phyloP scores from a whole-genome alignment of 1,140 invertebrate genomes.

The Pseudoatta argentina region DNA sequence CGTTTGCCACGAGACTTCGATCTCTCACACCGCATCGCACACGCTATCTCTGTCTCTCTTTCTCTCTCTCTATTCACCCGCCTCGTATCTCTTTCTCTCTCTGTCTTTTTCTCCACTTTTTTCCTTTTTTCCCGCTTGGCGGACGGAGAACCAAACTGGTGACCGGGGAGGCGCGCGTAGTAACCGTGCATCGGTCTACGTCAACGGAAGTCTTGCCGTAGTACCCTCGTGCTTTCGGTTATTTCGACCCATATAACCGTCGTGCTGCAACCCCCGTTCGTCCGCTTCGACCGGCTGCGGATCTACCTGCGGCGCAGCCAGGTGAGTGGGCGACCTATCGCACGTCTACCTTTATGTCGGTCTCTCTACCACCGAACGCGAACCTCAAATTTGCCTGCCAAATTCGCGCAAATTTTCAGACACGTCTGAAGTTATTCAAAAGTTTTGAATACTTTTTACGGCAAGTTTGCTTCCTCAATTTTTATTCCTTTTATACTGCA shows the following conservation, averaged over 20 bases:
- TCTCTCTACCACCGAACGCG: background rate
- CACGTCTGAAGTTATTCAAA: constrained; percentile 11
- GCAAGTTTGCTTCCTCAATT: background rate
- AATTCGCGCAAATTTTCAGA: background rate
- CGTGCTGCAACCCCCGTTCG: constrained; percentile 55
- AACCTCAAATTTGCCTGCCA: background rate
- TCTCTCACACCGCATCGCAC: constrained; percentile 68
- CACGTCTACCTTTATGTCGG: constrained; percentile 27
- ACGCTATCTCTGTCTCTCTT: constrained; percentile 60
- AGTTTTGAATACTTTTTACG: background rate
- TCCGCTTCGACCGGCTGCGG: constrained; percentile 63
- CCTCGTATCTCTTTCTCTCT: constrained; percentile 44
- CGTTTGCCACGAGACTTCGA: constrained; percentile 85
- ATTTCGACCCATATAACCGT: constrained; percentile 40
- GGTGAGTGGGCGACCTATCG: constrained; percentile 60
- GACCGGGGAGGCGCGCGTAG: constrained; percentile 57
- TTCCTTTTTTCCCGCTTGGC: constrained; percentile 25
- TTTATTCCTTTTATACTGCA: background rate
- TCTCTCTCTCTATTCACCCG: constrained; percentile 41
- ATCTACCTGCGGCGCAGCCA: constrained; percentile 62
- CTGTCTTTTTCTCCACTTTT: constrained; percentile 34
- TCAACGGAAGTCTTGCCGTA: constrained; percentile 43
- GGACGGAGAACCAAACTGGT: constrained; percentile 48
- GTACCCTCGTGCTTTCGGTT: constrained; percentile 39
- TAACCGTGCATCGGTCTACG: constrained; percentile 58